Evolutionary conservation across 2,113 vertebrate genomes (phyloP).

Genomic region (Pitta sordida): DNA sequence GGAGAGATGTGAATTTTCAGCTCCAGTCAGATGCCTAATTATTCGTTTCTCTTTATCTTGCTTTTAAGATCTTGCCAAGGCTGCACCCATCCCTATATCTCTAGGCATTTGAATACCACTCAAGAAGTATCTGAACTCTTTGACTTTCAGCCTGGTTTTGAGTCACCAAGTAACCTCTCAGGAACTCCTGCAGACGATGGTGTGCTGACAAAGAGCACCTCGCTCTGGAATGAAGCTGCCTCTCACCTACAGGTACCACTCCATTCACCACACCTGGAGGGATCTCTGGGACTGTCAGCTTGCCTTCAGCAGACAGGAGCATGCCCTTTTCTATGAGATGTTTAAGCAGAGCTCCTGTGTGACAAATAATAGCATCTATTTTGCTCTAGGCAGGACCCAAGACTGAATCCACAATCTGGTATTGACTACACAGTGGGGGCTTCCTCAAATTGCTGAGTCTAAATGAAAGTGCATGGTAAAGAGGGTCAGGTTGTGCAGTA

Average conservation of each 20-base stretch:
- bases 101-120: conserved; percentile 25
- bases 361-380: not conserved
- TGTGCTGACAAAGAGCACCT: not conserved
- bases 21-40: conserved; percentile 45
- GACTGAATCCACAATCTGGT: not conserved
- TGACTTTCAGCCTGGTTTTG: not conserved
- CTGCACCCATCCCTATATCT: conserved; percentile 41
- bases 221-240: not conserved
- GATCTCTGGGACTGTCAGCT: not conserved
- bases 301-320: not conserved
- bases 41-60: conserved; percentile 40
- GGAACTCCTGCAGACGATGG: not conserved
- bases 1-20: conserved; percentile 45
- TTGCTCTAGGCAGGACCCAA: not conserved
- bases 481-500: not conserved
- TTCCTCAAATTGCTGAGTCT: not conserved
- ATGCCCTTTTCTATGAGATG: not conserved
- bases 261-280: not conserved
- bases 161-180: not conserved
- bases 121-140: not conserved
- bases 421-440: not conserved
- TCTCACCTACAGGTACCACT: conserved; percentile 28
- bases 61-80: conserved; percentile 58
- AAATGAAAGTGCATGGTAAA: not conserved
- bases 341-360: not conserved